Evolutionary conservation across 1,140 invertebrate genomes (phyloP).

Genomic region (Meloidogyne chitwoodi): DNA sequence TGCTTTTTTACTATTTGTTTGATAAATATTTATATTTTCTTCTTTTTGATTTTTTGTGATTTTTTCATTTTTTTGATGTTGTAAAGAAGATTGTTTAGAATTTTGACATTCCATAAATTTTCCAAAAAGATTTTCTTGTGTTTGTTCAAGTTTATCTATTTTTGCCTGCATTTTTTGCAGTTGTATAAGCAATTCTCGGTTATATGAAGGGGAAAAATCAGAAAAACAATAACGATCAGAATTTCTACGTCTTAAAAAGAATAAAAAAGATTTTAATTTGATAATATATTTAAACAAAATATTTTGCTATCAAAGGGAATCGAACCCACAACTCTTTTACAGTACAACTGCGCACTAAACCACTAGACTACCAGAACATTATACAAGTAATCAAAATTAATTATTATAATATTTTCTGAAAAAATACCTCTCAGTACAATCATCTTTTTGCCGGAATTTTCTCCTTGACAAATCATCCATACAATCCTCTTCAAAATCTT

Average conservation of each 20-base stretch:
- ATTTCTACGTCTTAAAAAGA: background rate
- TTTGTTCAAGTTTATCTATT: background rate
- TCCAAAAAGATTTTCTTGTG: background rate
- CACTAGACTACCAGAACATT: background rate
- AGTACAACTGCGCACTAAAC: background rate
- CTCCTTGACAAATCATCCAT: conserved; percentile 81
- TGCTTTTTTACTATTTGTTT: background rate
- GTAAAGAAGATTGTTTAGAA: background rate
- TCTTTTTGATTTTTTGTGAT: background rate
- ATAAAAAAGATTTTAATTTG: background rate
- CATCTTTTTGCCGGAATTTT: conserved; percentile 60
- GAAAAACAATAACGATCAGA: background rate
- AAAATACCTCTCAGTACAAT: conserved; percentile 9
- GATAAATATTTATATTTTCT: no score
- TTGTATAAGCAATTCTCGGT: background rate
- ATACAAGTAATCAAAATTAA: no score
- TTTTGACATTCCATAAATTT: background rate
- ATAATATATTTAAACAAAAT: no score
- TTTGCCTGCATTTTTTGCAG: background rate
- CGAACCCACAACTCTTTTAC: background rate
- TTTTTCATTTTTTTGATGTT: background rate
- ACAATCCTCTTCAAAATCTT: conserved; percentile 96
- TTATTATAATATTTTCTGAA: background rate
- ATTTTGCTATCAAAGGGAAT: background rate
- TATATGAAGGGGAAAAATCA: background rate